These are phyloP conservation scores for Eptesicus fuscus DNA, from an alignment of 2,113 vertebrate genomes.

Conservation along the genomic window DNA sequence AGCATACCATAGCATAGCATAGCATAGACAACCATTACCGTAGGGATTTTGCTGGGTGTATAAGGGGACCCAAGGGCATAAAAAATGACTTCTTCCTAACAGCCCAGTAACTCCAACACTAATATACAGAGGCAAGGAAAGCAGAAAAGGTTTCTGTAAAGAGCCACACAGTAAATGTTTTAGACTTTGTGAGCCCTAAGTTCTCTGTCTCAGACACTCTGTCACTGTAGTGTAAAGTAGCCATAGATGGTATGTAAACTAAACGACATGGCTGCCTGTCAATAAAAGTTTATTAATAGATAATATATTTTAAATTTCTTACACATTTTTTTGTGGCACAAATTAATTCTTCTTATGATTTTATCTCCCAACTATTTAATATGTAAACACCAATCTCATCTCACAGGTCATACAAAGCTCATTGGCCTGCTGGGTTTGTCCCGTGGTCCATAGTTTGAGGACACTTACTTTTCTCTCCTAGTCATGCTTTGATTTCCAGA, in stretches of 20 bases:
- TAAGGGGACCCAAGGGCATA: neutral
- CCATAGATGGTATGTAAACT: rapidly evolving
- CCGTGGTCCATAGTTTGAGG: neutral
- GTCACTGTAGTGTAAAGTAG: neutral
- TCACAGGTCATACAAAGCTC: neutral
- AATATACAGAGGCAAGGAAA: neutral
- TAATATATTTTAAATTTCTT: neutral
- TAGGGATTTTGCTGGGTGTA: neutral
- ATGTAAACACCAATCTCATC: neutral
- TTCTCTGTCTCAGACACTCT: neutral
- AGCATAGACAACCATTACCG: slow-evolving; percentile 65
- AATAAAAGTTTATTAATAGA: neutral
- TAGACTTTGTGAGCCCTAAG: neutral
- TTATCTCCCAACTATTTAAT: neutral
- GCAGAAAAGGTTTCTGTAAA: neutral
- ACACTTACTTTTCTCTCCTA: rapidly evolving
- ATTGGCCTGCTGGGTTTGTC: neutral
- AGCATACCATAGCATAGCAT: slow-evolving; percentile 58
- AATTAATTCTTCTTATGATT: neutral
- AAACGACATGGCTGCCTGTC: neutral
- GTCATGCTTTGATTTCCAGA: neutral
- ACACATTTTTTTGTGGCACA: neutral
- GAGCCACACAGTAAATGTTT: neutral
- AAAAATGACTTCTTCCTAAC: neutral
- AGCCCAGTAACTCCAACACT: neutral